phyloP scores from a whole-genome alignment of 35 echinoderm and acorn worm species.

The Eucidaris tribuloides region DNA sequence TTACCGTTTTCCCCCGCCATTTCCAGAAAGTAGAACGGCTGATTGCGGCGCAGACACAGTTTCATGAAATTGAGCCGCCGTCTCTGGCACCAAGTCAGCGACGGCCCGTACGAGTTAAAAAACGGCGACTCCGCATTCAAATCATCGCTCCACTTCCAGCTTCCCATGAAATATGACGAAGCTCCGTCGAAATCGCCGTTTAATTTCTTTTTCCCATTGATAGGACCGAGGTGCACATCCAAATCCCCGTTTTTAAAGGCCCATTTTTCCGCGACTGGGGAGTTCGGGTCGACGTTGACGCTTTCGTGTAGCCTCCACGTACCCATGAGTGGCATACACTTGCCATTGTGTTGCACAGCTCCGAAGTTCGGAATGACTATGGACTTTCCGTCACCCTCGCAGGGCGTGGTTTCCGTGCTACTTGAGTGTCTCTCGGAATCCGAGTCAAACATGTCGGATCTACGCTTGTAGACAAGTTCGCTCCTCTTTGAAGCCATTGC shows the following conservation, averaged over 20 bases:
- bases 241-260: neutral
- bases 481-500: neutral
- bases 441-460: slow-evolving; percentile 2
- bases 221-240: neutral
- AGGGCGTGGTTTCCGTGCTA: neutral
- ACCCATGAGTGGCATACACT: slow-evolving; percentile 12
- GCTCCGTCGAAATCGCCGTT: neutral
- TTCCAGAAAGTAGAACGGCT: slow-evolving; percentile 64
- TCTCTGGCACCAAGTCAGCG: neutral
- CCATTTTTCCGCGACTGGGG: neutral
- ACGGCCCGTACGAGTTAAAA: neutral
- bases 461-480: neutral
- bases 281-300: neutral
- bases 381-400: neutral
- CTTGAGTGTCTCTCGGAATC: neutral
- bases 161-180: neutral
- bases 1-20: slow-evolving; percentile 21
- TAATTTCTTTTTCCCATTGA: slow-evolving; percentile 2
- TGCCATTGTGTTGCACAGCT: slow-evolving; percentile 13
- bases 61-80: slow-evolving; percentile 30
- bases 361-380: slow-evolving; percentile 10
- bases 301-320: slow-evolving; percentile 4
- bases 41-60: slow-evolving; percentile 45
- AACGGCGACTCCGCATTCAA: neutral
- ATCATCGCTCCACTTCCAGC: neutral